phyloP scores from a whole-genome alignment of 2,113 vertebrate species.

The Leuciscus idus region DNA sequence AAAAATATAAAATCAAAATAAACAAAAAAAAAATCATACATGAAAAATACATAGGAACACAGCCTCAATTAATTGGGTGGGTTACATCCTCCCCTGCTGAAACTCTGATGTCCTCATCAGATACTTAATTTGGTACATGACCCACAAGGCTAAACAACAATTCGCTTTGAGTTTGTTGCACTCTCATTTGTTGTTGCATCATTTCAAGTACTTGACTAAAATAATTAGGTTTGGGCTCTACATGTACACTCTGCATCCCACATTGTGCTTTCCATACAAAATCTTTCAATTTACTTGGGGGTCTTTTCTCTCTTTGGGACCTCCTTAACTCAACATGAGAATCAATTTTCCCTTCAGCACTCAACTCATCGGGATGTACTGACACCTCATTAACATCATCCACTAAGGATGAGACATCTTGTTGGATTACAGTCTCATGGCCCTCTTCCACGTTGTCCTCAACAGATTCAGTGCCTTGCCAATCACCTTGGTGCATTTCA shows the following conservation, averaged over 20 bases:
- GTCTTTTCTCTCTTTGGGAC: background rate
- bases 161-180: slow-evolving; percentile 9
- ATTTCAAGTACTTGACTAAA: slow-evolving; percentile 8
- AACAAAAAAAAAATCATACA: too few relatives aligned
- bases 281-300: background rate
- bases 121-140: background rate
- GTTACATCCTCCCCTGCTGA: background rate
- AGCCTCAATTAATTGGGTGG: too few relatives aligned
- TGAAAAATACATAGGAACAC: too few relatives aligned
- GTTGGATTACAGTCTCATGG: background rate
- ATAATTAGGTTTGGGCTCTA: background rate
- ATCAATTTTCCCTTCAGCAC: background rate
- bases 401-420: too few relatives aligned
- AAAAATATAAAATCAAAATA: too few relatives aligned
- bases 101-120: background rate
- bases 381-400: background rate
- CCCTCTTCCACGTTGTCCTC: background rate
- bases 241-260: background rate
- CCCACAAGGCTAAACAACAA: slow-evolving; percentile 2
- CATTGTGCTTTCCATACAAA: slow-evolving; percentile 2
- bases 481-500: background rate
- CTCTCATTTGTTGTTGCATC: slow-evolving; percentile 1
- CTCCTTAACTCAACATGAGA: background rate
- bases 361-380: background rate
- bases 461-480: background rate